Evolutionary conservation across 2,797 vertebrate genomes (phyloP), one percentile per base, ranked within the genome.

Genomic region (Pseudotriccus pelzelni): DNA sequence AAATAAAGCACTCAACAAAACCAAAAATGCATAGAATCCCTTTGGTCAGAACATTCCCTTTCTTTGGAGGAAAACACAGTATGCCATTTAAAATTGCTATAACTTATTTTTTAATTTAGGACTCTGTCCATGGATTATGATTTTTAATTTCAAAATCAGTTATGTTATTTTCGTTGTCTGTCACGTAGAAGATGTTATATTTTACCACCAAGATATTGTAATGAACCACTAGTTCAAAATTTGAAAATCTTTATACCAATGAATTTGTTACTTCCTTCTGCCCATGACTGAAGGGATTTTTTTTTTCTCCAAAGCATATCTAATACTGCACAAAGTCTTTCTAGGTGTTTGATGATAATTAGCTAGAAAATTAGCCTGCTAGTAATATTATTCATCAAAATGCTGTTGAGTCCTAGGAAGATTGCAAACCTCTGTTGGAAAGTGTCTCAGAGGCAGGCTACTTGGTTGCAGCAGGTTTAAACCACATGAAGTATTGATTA

Each of bases 271-370:
- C 94, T 98, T 93, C 68, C 59, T 94, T 95, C 82, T 90, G 59
- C 70, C 66, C 67, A 87, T 69, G 50, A 87, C 37, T 91, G 84
- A 91, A 95, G 66, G 32, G 60, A 53, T 82, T 92, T 96, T 46
- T 96, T 46, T 90, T 94, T 93, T 90, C 81, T n/a, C 68, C 79
- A 95, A 97, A 97, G 87, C 82, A 36, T 97, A 96, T 97, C 92
- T 96, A 95, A 94, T 95, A 95, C 37, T 75, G 89, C 96, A 97
- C 94, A 97, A 97, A 96, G 84, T 94, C 87, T 95, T 79, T 88
- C 93, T 97, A 93, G 86, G 93, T 96, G 70, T 97, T 97, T 96
- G 88, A 96, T 97, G 96, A 93, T 91, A 92, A 98, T 96, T 97
- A 97, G 80, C 84, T 97, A 94, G 91, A 97, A 97, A 97, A 97